phyloP scores from a whole-genome alignment of 2,888 invertebrate genomes.

The Hecatera dysodea region DNA sequence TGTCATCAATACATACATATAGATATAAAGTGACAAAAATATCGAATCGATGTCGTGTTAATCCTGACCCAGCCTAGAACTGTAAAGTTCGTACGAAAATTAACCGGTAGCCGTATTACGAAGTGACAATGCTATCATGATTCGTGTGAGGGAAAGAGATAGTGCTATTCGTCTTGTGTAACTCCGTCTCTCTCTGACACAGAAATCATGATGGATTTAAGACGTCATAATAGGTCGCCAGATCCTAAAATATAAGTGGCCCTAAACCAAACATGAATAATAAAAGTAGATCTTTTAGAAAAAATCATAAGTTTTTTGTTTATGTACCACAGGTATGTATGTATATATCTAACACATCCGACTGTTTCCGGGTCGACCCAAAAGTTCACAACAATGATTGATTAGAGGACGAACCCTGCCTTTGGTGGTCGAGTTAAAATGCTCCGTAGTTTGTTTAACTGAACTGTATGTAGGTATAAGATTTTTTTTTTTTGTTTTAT shows the following conservation, averaged over 20 bases:
- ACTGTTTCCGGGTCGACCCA: constrained; percentile 6
- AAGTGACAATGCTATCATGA: no score
- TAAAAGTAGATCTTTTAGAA: neutral
- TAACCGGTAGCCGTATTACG: no score
- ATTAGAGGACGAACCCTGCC: neutral
- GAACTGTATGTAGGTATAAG: no score
- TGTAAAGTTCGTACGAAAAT: no score
- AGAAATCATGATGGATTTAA: no score
- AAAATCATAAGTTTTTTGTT: constrained; percentile 6
- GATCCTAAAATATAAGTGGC: neutral
- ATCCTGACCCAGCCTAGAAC: no score
- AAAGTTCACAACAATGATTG: constrained; percentile 36
- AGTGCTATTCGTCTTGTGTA: no score
- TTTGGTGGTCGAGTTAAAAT: neutral
- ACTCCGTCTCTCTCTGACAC: no score
- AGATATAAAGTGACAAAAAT: neutral
- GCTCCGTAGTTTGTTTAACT: neutral
- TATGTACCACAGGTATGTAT: neutral
- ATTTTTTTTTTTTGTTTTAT: neutral
- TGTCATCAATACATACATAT: neutral
- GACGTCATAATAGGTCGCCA: no score
- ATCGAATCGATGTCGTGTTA: no score
- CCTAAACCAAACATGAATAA: neutral
- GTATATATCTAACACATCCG: neutral
- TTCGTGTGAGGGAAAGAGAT: no score